Conservation (phyloP, 1,140 invertebrate species). For the Chelonus insularis region DNA sequence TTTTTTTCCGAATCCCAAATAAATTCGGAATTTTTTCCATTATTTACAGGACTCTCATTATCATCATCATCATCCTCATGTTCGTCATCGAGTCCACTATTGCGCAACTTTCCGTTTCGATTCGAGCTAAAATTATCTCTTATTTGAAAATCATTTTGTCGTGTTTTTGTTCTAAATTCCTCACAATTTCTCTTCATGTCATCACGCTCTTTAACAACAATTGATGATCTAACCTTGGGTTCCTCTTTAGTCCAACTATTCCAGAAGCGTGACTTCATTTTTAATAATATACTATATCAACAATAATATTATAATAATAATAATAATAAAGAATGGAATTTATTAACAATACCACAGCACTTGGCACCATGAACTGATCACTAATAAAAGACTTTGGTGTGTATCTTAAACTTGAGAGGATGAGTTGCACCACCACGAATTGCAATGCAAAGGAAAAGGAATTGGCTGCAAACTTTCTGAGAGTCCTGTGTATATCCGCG, state of each 20-base stretch:
- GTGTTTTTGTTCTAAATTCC: neutral
- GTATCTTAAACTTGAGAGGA: too few species aligned
- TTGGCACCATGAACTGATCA: too few species aligned
- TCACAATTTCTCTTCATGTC: neutral
- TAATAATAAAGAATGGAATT: neutral
- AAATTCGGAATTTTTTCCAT: neutral
- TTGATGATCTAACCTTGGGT: constrained; percentile 19
- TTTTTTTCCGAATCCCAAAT: constrained; percentile 1
- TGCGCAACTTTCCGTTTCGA: constrained; percentile 21
- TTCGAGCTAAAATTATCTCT: neutral
- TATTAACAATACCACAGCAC: neutral
- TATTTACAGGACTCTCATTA: neutral
- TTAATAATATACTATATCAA: constrained; percentile 16
- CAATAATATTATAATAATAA: neutral
- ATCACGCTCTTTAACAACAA: constrained; percentile 4
- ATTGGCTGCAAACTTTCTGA: neutral
- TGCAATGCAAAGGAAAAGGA: neutral
- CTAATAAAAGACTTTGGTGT: too few species aligned
- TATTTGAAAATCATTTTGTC: neutral
- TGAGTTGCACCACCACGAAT: too few species aligned
- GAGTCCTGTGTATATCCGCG: constrained; percentile 15
- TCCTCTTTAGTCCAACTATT: constrained; percentile 31
- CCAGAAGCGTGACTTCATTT: constrained; percentile 49
- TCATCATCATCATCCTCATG: constrained; percentile 7
- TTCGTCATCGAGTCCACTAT: neutral